phyloP scores from a whole-genome alignment of 2,888 invertebrate genomes.

The Euplexia lucipara region DNA sequence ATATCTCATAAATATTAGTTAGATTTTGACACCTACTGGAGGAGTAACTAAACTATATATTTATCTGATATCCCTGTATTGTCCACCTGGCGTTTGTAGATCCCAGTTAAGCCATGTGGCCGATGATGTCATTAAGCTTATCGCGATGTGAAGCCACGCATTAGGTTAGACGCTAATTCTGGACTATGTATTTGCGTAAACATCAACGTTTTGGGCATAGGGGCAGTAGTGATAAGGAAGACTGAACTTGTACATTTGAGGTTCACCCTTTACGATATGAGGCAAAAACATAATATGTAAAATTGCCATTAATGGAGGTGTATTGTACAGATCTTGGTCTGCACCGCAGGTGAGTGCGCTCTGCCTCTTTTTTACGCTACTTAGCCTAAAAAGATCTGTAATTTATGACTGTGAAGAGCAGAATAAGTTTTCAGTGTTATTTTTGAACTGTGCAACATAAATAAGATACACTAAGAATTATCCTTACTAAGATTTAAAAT shows the following conservation, averaged over 20 bases:
- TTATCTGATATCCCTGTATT: background rate
- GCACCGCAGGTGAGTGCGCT: background rate
- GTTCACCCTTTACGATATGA: background rate
- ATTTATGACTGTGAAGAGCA: conserved; percentile 12
- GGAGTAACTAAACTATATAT: conserved; percentile 2
- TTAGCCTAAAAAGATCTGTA: conserved; percentile 28
- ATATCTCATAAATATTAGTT: conserved; percentile 12
- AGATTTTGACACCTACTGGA: background rate
- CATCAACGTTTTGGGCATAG: conserved; percentile 2
- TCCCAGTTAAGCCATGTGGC: conserved; percentile 10
- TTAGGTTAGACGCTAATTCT: conserved; percentile 7
- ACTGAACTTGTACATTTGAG: too few species aligned
- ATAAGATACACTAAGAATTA: conserved; percentile 21
- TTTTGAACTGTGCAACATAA: conserved; percentile 18
- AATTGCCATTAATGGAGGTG: too few species aligned
- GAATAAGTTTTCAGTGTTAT: conserved; percentile 19
- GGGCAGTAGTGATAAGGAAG: background rate
- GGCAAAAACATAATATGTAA: too few species aligned
- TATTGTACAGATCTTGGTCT: too few species aligned
- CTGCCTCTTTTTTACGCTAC: background rate
- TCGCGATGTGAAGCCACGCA: conserved; percentile 13
- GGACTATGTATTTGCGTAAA: background rate
- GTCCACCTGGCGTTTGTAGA: conserved; percentile 23
- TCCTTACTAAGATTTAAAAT: too few species aligned
- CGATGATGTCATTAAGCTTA: conserved; percentile 43